Conservation (phyloP, 2,797 vertebrate genomes). For the Notamacropus eugenii region DNA sequence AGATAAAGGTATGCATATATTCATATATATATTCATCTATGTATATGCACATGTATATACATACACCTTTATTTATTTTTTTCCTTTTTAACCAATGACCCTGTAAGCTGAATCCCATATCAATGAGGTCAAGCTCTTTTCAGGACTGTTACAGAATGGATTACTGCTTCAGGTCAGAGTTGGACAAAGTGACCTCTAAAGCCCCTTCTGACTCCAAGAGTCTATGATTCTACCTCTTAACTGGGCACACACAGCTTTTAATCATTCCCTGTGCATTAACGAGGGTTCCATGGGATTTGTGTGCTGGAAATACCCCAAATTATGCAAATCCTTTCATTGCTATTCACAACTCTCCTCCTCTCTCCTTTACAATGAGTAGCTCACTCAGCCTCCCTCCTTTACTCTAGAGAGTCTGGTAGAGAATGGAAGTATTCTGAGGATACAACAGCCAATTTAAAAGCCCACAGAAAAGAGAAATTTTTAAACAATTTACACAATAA, state of each 20-base stretch:
- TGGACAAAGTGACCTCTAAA: neutral
- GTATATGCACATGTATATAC: neutral
- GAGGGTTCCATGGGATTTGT: neutral
- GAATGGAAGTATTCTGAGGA: slow-evolving; percentile 59
- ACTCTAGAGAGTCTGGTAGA: slow-evolving; percentile 36
- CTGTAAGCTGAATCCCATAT: slow-evolving; percentile 40
- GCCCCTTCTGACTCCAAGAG: neutral
- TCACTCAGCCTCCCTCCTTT: slow-evolving; percentile 19
- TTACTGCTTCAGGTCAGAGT: neutral
- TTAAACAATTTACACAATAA: slow-evolving; percentile 69
- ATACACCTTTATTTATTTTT: slow-evolving; percentile 2
- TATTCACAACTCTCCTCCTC: neutral
- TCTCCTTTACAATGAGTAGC: slow-evolving; percentile 5
- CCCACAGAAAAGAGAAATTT: slow-evolving; percentile 43
- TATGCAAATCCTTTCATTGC: slow-evolving; percentile 69
- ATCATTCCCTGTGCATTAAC: neutral
- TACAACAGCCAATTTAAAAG: slow-evolving; percentile 36
- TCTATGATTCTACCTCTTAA: neutral
- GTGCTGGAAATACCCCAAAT: neutral
- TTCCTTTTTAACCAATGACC: slow-evolving; percentile 8
- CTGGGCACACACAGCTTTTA: neutral
- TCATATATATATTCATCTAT: neutral
- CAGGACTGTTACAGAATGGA: neutral
- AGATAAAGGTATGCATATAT: neutral
- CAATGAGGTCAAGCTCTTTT: neutral